These are phyloP conservation scores for Leptopilina myrica DNA, from an alignment of 2,888 invertebrate species.

Conservation along the genomic window DNA sequence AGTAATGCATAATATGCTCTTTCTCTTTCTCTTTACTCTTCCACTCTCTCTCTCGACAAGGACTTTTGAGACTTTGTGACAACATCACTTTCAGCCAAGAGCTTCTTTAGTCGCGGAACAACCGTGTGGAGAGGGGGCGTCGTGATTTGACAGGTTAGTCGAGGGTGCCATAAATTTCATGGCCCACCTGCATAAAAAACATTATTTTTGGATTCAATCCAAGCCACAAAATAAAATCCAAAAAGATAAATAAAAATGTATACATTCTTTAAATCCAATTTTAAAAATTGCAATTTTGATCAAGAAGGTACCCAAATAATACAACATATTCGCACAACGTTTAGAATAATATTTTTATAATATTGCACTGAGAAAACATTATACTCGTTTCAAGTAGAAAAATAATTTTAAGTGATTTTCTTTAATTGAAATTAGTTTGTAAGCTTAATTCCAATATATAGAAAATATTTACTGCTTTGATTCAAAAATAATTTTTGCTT, in stretches of 20 bases:
- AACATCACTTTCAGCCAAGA: slow-evolving; percentile 3
- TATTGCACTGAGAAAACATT: too few relatives aligned
- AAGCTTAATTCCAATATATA: too few relatives aligned
- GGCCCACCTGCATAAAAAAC: slow-evolving; percentile 43
- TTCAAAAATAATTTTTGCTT: too few relatives aligned
- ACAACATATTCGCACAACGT: too few relatives aligned
- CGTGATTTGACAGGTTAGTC: slow-evolving; percentile 68
- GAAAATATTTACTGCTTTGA: too few relatives aligned
- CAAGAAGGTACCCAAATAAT: too few relatives aligned
- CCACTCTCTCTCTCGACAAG: neutral
- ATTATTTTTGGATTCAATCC: slow-evolving; percentile 37
- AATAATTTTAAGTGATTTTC: too few relatives aligned
- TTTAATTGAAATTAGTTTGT: too few relatives aligned
- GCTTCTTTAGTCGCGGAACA: slow-evolving; percentile 32
- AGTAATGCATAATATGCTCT: slow-evolving; percentile 5
- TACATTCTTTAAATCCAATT: too few relatives aligned
- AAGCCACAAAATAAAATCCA: neutral
- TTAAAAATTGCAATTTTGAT: too few relatives aligned
- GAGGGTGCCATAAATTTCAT: slow-evolving; percentile 64
- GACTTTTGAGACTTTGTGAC: slow-evolving; percentile 28
- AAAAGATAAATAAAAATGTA: neutral
- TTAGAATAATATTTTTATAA: too few relatives aligned
- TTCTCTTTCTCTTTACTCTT: neutral
- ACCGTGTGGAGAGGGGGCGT: slow-evolving; percentile 58
- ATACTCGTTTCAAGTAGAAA: too few relatives aligned